Percentiles rank a stretch among this genome's conserved stretches.
Conservation (phyloP, 2,888 invertebrate species). For the Plagodis dolabraria region DNA sequence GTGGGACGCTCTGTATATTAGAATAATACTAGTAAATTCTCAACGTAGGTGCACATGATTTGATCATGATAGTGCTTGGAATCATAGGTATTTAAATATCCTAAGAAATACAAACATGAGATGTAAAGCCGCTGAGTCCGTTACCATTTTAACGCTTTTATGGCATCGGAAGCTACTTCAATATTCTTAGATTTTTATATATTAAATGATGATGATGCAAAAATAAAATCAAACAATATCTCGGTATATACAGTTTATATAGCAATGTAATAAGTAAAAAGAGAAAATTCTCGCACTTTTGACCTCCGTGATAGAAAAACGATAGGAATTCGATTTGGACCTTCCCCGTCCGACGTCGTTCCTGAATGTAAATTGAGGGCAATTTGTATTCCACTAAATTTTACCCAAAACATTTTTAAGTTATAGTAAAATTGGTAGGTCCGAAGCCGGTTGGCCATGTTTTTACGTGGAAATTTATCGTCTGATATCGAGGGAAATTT, state of each 20-base stretch:
- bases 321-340: slow-evolving; percentile 80
- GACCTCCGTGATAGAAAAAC: slow-evolving; percentile 66
- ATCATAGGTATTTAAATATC: too few species aligned
- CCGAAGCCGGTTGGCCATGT: neutral
- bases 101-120: too few species aligned
- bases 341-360: slow-evolving; percentile 66
- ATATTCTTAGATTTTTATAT: too few species aligned
- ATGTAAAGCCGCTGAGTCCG: too few species aligned
- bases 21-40: too few species aligned
- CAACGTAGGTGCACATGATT: too few species aligned
- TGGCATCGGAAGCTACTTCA: too few species aligned
- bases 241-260: slow-evolving; percentile 6
- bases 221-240: slow-evolving; percentile 3
- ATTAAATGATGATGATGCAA: too few species aligned
- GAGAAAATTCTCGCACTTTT: slow-evolving; percentile 53
- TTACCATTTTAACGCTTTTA: too few species aligned
- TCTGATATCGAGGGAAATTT: neutral
- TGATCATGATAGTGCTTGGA: too few species aligned
- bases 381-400: slow-evolving; percentile 64
- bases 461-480: neutral
- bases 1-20: too few species aligned
- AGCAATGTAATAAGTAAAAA: slow-evolving; percentile 28
- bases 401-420: slow-evolving; percentile 61
- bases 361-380: slow-evolving; percentile 77
- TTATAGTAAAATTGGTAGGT: slow-evolving; percentile 57